phyloP scores from a whole-genome alignment of 2,797 vertebrate species.

The Melanogrammus aeglefinus region DNA sequence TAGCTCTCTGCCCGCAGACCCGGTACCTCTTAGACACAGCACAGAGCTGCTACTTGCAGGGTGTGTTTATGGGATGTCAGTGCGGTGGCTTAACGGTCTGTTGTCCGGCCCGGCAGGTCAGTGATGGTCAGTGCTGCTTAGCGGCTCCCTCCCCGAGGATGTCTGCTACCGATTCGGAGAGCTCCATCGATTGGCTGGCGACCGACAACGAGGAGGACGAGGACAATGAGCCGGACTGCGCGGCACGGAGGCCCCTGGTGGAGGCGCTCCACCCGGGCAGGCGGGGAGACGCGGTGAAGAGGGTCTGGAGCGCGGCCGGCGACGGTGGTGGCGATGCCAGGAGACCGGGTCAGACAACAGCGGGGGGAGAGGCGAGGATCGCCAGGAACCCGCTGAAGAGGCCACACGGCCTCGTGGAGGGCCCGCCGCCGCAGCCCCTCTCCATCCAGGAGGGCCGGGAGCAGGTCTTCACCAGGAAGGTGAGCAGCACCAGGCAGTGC shows the following conservation, averaged over 20 bases:
- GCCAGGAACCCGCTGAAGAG: constrained; percentile 67
- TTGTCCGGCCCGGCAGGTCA: constrained; percentile 58
- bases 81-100: constrained; percentile 19
- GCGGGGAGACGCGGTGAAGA: not conserved
- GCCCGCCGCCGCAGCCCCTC: constrained; percentile 53
- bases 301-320: constrained; percentile 20
- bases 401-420: constrained; percentile 48
- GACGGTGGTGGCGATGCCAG: constrained; percentile 38
- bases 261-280: constrained; percentile 29
- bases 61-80: not conserved
- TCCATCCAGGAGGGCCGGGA: constrained; percentile 56
- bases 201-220: constrained; percentile 75
- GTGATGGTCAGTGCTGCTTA: constrained; percentile 77
- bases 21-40: not conserved
- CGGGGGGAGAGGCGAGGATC: constrained; percentile 49
- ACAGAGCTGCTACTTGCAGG: not conserved
- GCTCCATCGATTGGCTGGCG: constrained; percentile 80
- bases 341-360: constrained; percentile 52
- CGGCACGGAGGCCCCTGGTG: constrained; percentile 33
- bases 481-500: constrained; percentile 64
- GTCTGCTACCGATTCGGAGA: constrained; percentile 80
- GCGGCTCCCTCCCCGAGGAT: constrained; percentile 71
- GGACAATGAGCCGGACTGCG: constrained; percentile 54
- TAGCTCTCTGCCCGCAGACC: not conserved
- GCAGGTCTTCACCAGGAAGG: constrained; percentile 70